Conservation (phyloP, 2,113 vertebrate genomes). For the Mastomys coucha region DNA sequence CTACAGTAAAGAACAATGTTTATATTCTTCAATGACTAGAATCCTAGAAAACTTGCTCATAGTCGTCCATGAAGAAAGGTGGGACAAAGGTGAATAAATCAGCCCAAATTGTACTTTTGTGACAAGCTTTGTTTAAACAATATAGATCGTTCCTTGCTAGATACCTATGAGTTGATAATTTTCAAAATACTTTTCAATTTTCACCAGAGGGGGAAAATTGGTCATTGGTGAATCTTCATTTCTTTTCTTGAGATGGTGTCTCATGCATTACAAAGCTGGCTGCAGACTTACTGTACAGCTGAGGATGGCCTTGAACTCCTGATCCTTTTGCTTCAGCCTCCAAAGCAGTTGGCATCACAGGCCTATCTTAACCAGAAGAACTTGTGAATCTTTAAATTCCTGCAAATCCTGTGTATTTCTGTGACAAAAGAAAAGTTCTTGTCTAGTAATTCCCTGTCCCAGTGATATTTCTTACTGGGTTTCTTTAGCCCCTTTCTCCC, state of each 20-base stretch:
- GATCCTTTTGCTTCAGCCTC: background rate
- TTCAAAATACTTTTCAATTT: background rate
- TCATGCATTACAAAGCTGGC: background rate
- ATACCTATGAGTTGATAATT: background rate
- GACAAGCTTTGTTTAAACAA: background rate
- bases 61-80: background rate
- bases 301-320: background rate
- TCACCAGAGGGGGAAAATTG: background rate
- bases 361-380: background rate
- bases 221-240: background rate
- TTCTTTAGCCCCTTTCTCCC: background rate
- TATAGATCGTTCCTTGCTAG: background rate
- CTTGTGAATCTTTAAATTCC: background rate
- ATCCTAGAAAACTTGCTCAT: background rate
- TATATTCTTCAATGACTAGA: background rate
- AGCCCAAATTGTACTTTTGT: background rate
- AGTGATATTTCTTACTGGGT: background rate
- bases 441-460: background rate
- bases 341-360: background rate
- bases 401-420: background rate
- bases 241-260: background rate
- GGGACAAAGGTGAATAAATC: background rate
- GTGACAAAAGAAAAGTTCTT: no score
- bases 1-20: background rate
- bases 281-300: background rate